These are phyloP conservation scores for Oryzaephilus surinamensis DNA, from an alignment of 1,140 invertebrate genomes.

Conservation along the genomic window DNA sequence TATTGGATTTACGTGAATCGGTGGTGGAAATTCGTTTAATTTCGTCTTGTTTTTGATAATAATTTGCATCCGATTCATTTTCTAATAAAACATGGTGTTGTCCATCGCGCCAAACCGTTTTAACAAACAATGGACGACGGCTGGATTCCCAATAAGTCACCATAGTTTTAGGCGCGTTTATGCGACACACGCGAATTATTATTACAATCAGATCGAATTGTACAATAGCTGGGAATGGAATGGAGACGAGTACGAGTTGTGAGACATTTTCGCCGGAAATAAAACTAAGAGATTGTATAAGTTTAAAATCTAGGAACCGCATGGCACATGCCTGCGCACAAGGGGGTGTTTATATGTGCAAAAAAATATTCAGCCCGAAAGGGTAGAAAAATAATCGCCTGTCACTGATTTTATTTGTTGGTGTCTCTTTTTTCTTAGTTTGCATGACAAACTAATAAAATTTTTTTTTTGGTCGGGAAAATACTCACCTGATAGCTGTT, in stretches of 20 bases:
- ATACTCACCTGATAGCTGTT: conserved; percentile 48
- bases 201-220: conserved; percentile 7
- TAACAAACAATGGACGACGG: conserved; percentile 54
- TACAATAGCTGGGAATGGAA: no score
- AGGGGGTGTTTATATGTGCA: background rate
- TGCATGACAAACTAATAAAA: no score
- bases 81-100: conserved; percentile 58
- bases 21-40: background rate
- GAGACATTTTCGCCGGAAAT: conserved; percentile 15
- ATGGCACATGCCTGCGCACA: conserved; percentile 11
- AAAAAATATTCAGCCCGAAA: no score
- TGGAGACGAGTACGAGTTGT: conserved; percentile 14
- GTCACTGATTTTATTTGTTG: no score
- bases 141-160: conserved; percentile 56
- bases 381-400: no score
- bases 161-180: conserved; percentile 2
- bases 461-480: no score
- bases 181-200: conserved; percentile 8
- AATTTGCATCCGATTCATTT: conserved; percentile 32
- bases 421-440: no score
- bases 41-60: background rate
- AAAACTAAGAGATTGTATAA: conserved; percentile 8
- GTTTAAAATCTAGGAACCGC: conserved; percentile 9
- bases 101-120: conserved; percentile 59
- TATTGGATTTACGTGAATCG: background rate